Percentiles rank a stretch among this genome's conserved stretches.
These are phyloP conservation scores for Sinosuthora webbiana DNA, from an alignment of 2,113 vertebrate genomes.

Conservation along the genomic window DNA sequence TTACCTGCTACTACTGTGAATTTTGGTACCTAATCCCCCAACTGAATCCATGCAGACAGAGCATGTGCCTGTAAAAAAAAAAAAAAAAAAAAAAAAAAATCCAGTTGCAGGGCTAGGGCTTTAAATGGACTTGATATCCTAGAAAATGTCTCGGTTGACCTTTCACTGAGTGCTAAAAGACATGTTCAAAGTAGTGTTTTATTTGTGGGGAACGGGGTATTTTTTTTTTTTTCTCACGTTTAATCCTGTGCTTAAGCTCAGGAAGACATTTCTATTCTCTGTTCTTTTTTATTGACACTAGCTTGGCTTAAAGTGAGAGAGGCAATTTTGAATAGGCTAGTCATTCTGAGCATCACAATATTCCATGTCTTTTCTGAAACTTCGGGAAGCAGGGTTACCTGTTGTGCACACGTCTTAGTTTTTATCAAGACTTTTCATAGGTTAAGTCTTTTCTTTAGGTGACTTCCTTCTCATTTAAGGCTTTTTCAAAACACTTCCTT, in stretches of 20 bases:
- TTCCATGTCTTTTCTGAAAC: conserved; percentile 39
- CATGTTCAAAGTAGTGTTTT: conserved; percentile 9
- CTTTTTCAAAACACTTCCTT: conserved; percentile 63
- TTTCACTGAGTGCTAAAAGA: conserved; percentile 30
- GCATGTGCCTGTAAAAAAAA: conserved; percentile 23
- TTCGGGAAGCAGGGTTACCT: conserved; percentile 74
- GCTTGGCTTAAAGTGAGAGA: conserved; percentile 16
- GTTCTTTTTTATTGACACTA: not conserved
- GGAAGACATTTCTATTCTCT: conserved; percentile 15
- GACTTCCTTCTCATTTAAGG: conserved; percentile 55
- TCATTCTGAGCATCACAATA: conserved; percentile 1
- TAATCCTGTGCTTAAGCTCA: conserved; percentile 35
- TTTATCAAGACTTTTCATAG: conserved; percentile 12
- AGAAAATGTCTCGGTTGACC: conserved; percentile 22
- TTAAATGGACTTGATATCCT: not conserved
- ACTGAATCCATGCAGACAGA: conserved; percentile 25
- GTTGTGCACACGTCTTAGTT: conserved; percentile 37
- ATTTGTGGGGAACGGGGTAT: not conserved
- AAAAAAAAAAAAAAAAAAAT: not conserved
- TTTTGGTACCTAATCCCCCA: conserved; percentile 41
- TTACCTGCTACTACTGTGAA: conserved; percentile 75
- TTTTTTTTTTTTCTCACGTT: not conserved
- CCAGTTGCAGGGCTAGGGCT: conserved; percentile 29
- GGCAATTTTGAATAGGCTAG: not conserved
- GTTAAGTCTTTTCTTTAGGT: conserved; percentile 8